Percentiles rank a stretch among this genome's conserved stretches.
Conservation (phyloP, 2,888 invertebrate genomes). For the Protonemura montana region DNA sequence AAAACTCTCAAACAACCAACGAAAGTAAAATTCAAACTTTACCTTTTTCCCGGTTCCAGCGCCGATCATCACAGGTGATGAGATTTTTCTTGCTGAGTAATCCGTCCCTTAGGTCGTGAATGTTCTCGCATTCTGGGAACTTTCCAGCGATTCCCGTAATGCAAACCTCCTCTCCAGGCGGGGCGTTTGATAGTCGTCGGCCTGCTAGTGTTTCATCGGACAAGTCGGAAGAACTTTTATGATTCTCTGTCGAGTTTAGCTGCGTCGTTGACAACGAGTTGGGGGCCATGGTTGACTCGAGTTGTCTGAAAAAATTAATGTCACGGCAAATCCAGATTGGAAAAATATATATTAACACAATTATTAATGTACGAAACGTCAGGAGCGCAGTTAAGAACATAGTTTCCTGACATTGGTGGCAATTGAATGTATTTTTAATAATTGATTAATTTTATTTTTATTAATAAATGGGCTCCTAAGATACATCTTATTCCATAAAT, state of each 20-base stretch:
- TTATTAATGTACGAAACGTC: no score
- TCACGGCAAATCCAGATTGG: not conserved
- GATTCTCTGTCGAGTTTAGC: not conserved
- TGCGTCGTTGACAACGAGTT: not conserved
- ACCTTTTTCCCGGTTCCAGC: slow-evolving; percentile 57
- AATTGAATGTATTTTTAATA: no score
- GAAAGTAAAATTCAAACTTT: no score
- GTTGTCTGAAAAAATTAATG: not conserved
- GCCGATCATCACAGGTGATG: slow-evolving; percentile 62
- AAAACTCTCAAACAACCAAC: not conserved
- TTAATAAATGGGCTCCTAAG: no score
- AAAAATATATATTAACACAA: no score
- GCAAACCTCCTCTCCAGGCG: slow-evolving; percentile 69
- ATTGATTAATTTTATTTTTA: no score
- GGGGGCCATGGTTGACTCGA: not conserved
- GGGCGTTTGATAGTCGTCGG: slow-evolving; percentile 64
- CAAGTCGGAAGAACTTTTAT: not conserved
- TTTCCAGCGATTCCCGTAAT: slow-evolving; percentile 68
- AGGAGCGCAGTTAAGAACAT: no score
- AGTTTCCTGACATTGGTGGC: no score
- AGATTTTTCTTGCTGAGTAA: slow-evolving; percentile 69
- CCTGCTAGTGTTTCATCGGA: slow-evolving; percentile 55
- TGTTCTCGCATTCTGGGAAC: slow-evolving; percentile 78
- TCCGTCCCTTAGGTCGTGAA: slow-evolving; percentile 73
- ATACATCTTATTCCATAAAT: no score